Evolutionary conservation across 2,797 vertebrate species (phyloP).

Genomic region (Hippoglossus hippoglossus): DNA sequence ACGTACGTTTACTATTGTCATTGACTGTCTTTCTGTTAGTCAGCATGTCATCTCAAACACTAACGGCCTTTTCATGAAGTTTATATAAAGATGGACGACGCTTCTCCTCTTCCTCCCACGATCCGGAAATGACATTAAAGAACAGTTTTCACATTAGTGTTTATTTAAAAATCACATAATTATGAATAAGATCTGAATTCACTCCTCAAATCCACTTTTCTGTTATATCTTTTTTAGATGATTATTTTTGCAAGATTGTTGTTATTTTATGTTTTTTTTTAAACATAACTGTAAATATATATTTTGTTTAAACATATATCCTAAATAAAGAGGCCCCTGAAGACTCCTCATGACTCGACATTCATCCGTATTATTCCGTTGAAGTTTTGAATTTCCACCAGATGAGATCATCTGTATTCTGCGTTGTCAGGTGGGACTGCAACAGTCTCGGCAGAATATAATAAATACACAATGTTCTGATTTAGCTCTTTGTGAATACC

Average conservation of each 20-base stretch:
- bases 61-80: too few species aligned
- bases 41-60: too few species aligned
- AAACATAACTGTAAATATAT: slow-evolving; percentile 7
- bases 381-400: slow-evolving; percentile 27
- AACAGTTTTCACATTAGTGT: too few species aligned
- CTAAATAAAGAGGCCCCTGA: not conserved
- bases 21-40: too few species aligned
- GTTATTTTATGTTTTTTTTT: not conserved
- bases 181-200: not conserved
- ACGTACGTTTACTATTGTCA: not conserved
- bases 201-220: not conserved
- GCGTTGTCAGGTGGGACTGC: not conserved
- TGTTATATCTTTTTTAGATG: too few species aligned
- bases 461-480: slow-evolving; percentile 20
- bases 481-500: slow-evolving; percentile 21
- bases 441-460: slow-evolving; percentile 14
- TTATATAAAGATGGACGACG: too few species aligned
- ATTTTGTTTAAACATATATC: too few species aligned
- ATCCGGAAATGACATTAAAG: too few species aligned
- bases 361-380: slow-evolving; percentile 8
- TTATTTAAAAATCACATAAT: not conserved
- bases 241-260: not conserved
- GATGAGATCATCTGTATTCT: slow-evolving; percentile 23
- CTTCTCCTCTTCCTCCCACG: too few species aligned
- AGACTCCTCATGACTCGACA: slow-evolving; percentile 1